These are phyloP conservation scores for Pangasius krempfi DNA, from an alignment of 2,797 vertebrate species.

Conservation along the genomic window DNA sequence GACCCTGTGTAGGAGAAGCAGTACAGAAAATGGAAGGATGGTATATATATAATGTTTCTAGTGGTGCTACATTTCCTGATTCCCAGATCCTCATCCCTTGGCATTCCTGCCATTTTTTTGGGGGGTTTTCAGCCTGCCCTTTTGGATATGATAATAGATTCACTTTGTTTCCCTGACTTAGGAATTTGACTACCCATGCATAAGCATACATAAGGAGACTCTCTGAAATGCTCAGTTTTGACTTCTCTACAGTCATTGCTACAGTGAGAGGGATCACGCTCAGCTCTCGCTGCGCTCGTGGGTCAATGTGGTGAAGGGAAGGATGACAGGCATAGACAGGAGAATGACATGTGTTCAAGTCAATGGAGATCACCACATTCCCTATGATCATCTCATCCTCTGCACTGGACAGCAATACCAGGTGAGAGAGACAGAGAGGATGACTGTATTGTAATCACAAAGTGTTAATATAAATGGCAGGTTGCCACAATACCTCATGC, in stretches of 20 bases:
- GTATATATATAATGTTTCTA: not conserved
- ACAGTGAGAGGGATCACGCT: conserved; percentile 80
- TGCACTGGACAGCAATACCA: conserved; percentile 89
- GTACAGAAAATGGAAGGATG: not conserved
- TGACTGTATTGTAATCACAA: not conserved
- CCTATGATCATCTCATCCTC: conserved; percentile 88
- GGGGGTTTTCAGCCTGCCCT: not conserved
- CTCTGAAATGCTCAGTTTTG: conserved; percentile 50
- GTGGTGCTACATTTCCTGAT: not conserved
- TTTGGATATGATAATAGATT: not conserved
- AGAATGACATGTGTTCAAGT: conserved; percentile 79
- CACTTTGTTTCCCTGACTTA: not conserved
- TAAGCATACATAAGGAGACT: not conserved
- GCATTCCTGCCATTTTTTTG: not conserved
- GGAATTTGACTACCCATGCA: not conserved
- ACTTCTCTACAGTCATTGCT: conserved; percentile 80
- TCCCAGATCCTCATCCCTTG: not conserved
- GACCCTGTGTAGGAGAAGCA: no score
- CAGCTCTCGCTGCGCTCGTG: conserved; percentile 82
- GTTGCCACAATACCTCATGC: no score
- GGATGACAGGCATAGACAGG: conserved; percentile 87
- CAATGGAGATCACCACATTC: conserved; percentile 71
- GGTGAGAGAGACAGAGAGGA: conserved; percentile 70
- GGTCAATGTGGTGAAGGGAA: conserved; percentile 82
- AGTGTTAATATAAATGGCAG: not conserved